Base-by-base conservation (phyloP, 2,113 vertebrate species). In the Phoxinus phoxinus region DNA sequence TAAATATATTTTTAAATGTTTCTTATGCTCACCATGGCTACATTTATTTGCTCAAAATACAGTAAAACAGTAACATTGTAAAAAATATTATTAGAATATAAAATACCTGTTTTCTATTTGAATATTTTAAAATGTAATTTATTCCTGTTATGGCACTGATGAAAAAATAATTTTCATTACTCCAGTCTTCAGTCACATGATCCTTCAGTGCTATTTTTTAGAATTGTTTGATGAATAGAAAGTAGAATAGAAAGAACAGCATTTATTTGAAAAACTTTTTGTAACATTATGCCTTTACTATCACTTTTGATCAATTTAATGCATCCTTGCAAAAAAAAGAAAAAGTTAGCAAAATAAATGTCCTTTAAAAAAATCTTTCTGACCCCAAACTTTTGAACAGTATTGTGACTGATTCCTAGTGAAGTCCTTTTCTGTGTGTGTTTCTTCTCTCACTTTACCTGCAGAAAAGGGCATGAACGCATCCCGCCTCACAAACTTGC, bases 381-480 rank as follows among this genome's bases (percentile, higher is more conserved):
- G 69, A 41, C 1, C 0, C 21, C 19, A 44, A 44, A 44, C 21
- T 2, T 44, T 72, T 41, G 2, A 72, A 12, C 10, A 5, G 10
- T 69, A 37, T 19, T 69, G 67, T 23, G 19, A 32, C 19, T 67
- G 4, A 37, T 37, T 72, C 35, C 12, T 23, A 1, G 23, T 44
- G 10, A 30, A 65, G 30, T 69, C 3, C 3, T 69, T 37, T 71
- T 71, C 3, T 23, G 4, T 17, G 15, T 15, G 4, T 44, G 17
- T 17, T 80, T 80, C 9, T 63, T 25, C 32, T 61, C 5, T 72
- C 44, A 41, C 13, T 56, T 91, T 88, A 98, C 96, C 96, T 92
- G 95, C 91, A 87, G 96, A 97, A 92, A 98, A 98, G 10, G 96
- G 95, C 79, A 97, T 84, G 89, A 98, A 98, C 84, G 95, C 91